Evolutionary conservation across 1,140 invertebrate species (phyloP), one percentile per base, ranked within the genome.

Genomic region (Papilio glaucus): DNA sequence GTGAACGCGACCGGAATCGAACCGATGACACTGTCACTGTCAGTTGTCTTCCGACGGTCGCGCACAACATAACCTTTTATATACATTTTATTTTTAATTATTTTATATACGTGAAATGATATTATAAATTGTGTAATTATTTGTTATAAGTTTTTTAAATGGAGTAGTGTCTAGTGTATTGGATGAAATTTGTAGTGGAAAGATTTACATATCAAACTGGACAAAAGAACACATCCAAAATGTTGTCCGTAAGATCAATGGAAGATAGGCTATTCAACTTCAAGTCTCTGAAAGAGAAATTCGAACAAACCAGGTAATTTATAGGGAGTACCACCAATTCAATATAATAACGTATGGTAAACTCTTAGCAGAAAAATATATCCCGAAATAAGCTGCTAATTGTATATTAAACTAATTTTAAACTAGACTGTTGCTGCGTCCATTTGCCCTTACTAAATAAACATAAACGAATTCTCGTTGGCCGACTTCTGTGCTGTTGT

Each of bases 221-320:
- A 45, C 26, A 45, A 38, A 62, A 72, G 65, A 65, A 49, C 63
- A 42, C 3, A 68, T 45, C 24, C 69, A 88, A 81, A 72, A 90
- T 91, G 87, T 73, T 92, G 73, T 88, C 88, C 0, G 69, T 89
- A 61, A 81, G 84, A 39, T 77, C 81, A 6, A 73, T 81, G 12
- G 86, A 88, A 6, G 85, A 88, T 13, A 84, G 90, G 71, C 82
- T 91, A 24, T 92, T 78, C 72, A 89, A 83, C 75, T 92, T 92
- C 75, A 90, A 90, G 72, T 89, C 83, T 71, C 72, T 92, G 2
- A 92, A 87, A 75, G 90, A 91, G 71, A 86, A 86, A 72, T 92
- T 92, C 76, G 90, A 92, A 72, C 74, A 86, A 69, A 75, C 82
- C 39, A 92, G 89, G 88, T 92, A 90, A 84, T 78, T 71, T 9